Conservation (phyloP, 2,113 vertebrate genomes). For the Bujurquina vittata region DNA sequence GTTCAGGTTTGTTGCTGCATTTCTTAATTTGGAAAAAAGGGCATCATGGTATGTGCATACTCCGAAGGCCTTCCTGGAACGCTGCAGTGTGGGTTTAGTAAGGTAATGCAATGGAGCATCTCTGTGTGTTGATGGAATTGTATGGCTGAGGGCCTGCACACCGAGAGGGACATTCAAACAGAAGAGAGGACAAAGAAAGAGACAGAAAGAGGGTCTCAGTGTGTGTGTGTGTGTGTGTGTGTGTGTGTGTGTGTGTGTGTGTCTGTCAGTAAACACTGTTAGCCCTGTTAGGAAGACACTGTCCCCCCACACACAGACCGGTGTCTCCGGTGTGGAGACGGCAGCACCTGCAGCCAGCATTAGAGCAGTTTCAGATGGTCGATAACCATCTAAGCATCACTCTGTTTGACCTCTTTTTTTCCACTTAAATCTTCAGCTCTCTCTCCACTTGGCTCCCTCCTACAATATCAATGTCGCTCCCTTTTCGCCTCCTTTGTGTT, state of each 20-base stretch:
- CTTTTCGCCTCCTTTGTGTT: not conserved
- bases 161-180: constrained; percentile 13
- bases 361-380: constrained; percentile 47
- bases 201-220: not conserved
- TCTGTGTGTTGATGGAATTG: constrained; percentile 18
- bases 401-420: not conserved
- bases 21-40: not conserved
- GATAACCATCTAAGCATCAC: constrained; percentile 32
- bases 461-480: not conserved
- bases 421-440: constrained; percentile 27
- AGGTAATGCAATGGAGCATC: not conserved
- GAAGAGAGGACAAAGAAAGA: not conserved
- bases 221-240: not conserved
- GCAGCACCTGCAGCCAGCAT: constrained; percentile 49
- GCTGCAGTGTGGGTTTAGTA: not conserved
- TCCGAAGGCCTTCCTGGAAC: not conserved
- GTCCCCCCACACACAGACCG: not conserved
- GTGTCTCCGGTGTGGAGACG: constrained; percentile 38
- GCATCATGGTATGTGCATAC: not conserved
- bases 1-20: not conserved
- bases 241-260: not conserved
- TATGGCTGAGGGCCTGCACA: not conserved
- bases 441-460: not conserved
- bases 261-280: constrained; percentile 50
- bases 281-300: constrained; percentile 23